Base-by-base conservation (phyloP, 2,888 invertebrate species). In the Allygus modestus region DNA sequence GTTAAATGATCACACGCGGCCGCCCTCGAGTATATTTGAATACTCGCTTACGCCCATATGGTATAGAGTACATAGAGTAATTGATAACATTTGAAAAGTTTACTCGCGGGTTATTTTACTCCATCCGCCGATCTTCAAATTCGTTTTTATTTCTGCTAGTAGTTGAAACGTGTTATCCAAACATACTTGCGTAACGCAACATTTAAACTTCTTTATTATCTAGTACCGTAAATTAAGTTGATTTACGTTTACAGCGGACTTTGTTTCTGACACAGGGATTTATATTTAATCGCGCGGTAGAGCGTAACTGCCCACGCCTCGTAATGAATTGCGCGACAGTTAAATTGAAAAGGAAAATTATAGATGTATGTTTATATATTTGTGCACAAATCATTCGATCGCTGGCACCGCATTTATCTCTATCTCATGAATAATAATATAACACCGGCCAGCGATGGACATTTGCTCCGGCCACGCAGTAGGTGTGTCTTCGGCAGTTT, bases 301-400 rank as follows among this genome's bases (percentile, higher is more conserved):
- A 58, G 15, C 37, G 41, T 41, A n/a, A 37, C 73, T 28, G 51
- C 77, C 77, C 77, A 77, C 77, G 51, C 77, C 31, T 37, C 43
- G 46, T 43, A 51, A 77, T 77, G 77, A 77, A 77, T 77, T 26
- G 77, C 77, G 28, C 28, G 43, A 77, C 46, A 77, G 77, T 51
- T 43, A 77, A 77, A 77, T 77, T 77, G 77, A 77, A 77, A 77
- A 41, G 77, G 77, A 77, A 73, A 77, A 77, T 77, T 43, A 77
- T 77, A 77, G 77, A 43, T 51, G 77, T 77, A 77, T 77, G 28
- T 77, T 51, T 77, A 46, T 77, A 73, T 73, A 73, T 73, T 73
- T 73, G 73, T 73, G 73, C 43, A 73, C 73, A 73, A 73, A 73
- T 73, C 73, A 73, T 73, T 43, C 73, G 20, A 73, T 73, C 73